These are phyloP conservation scores for Sebastes fasciatus DNA, from an alignment of 2,113 vertebrate species.

Conservation along the genomic window DNA sequence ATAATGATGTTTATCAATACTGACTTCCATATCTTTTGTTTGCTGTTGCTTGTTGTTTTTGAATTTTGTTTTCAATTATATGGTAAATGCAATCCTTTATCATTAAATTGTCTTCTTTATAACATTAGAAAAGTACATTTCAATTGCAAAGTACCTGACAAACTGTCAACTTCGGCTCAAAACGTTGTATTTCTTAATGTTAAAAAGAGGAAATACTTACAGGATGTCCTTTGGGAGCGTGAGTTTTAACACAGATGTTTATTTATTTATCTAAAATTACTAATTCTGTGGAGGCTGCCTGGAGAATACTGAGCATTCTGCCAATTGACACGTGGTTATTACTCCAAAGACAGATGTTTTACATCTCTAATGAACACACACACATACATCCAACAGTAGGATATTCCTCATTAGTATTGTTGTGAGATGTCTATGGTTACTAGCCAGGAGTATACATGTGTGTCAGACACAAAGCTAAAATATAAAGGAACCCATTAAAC, in stretches of 20 bases:
- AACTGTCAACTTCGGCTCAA: background rate
- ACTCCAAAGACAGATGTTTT: background rate
- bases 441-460: background rate
- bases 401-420: conserved; percentile 21
- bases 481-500: conserved; percentile 9
- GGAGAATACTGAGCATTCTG: background rate
- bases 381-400: background rate
- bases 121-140: background rate
- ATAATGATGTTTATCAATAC: background rate
- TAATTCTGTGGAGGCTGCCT: background rate
- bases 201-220: background rate
- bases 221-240: background rate
- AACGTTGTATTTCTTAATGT: background rate
- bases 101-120: background rate
- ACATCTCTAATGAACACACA: conserved; percentile 14
- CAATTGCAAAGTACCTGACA: background rate
- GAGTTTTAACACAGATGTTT: background rate
- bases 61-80: background rate
- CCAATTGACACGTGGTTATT: background rate
- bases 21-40: background rate
- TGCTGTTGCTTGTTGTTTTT: background rate
- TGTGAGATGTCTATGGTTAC: conserved; percentile 1
- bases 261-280: background rate
- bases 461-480: conserved; percentile 20
- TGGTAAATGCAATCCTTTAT: background rate